Evolutionary conservation across 2,797 vertebrate species (phyloP), one percentile per base, ranked within the genome.

Genomic region (Cuniculus paca): DNA sequence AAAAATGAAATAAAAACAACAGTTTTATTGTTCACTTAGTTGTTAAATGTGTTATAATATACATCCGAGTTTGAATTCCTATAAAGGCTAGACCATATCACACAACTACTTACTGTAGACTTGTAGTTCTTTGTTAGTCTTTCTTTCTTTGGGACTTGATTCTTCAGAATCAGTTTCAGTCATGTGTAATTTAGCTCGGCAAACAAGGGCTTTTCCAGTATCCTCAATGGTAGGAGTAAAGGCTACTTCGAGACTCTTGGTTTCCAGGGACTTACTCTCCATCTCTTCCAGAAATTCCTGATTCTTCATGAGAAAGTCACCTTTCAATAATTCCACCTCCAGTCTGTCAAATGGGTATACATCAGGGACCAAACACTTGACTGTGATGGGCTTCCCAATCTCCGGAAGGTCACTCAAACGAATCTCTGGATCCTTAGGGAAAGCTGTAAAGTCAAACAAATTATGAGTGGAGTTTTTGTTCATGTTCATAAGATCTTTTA

Each of bases 371-470:
- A 75, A 96, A 92, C 99, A 99, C 85, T 0, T 98, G 84, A 99
- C 87, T 0, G 84, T 96, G 20, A 95, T 95, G 6, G 89, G 93
- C 93, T 98, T 97, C 9, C 98, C 99, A 42, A 98, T 97, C 91
- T 98, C 95, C 81, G 98, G 92, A 0, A 98, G 97, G 16, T 97
- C 96, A 0, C 96, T 98, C 36, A 98, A 93, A 89, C 98, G 97
- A 80, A 99, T 97, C 50, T 99, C 19, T 0, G 99, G 99, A 95
- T 99, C 98, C 26, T 98, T 99, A 0, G 99, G 98, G 79, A 99
- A 99, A 28, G 99, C 99, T 99, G 98, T 19, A 96, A 98, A 97
- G 5, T 87, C 81, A 97, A 96, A 92, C 1, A 39, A 1, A 63
- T 89, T 42, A 39, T 6, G 20, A 81, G 42, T 72, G 39, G 80